phyloP scores from a whole-genome alignment of 92 coral and sea anemone species.

The Diadumene lineata region DNA sequence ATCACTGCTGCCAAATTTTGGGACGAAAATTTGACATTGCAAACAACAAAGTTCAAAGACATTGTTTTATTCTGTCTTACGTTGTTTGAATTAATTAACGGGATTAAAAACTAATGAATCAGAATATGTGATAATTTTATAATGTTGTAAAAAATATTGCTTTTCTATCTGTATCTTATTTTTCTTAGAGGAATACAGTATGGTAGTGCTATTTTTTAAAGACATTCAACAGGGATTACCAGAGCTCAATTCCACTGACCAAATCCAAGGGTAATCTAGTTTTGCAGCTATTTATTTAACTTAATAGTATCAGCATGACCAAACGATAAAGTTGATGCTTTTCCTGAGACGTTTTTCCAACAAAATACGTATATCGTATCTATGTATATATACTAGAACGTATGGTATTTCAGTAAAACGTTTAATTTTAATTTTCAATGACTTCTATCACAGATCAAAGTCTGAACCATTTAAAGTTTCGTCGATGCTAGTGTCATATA shows the following conservation, averaged over 20 bases:
- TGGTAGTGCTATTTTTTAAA: conserved; percentile 38
- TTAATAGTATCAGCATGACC: no score
- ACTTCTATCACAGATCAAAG: conserved; percentile 1
- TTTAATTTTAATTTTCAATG: neutral
- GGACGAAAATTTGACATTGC: no score
- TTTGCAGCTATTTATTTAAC: no score
- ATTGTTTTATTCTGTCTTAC: no score
- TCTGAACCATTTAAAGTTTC: conserved; percentile 16
- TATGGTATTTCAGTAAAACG: neutral
- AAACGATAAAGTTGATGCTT: no score
- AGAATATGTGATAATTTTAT: neutral
- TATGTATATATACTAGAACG: no score
- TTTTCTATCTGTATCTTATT: neutral
- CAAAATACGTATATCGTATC: no score
- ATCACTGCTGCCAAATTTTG: neutral
- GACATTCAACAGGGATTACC: conserved; percentile 49
- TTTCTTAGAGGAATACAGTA: conserved; percentile 34
- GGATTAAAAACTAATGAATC: neutral
- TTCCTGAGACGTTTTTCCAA: no score
- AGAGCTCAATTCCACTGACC: neutral
- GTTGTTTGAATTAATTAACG: no score
- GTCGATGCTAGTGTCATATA: conserved; percentile 47
- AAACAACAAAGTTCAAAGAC: no score
- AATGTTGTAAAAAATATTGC: neutral
- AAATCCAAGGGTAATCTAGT: neutral